Evolutionary conservation across 2,888 invertebrate species (phyloP), one percentile per base, ranked within the genome.

Genomic region (Hanleya hanleyi): DNA sequence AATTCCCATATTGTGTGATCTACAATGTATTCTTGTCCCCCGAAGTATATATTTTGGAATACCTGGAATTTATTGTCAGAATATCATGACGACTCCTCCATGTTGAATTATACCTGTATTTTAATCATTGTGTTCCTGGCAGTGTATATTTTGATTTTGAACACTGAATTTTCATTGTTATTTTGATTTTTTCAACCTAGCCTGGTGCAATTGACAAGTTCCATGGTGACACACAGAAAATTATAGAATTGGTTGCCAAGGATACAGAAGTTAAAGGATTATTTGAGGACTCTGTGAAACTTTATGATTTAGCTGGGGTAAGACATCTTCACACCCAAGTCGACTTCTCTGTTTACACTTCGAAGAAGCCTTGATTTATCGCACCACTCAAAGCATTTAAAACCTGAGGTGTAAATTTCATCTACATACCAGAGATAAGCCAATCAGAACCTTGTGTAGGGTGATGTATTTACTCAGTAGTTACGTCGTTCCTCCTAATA

Each of bases 291-390:
- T 96, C 97, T 6, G 95, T 98, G 57, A 94, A 94, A 72, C 93
- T 98, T 87, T 98, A 96, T 88, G 97, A 98, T 91, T 93, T 98
- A 73, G 96, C 96, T 78, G 94, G 94, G 87, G 95, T 95, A 91
- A 67, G 72, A 62, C 50, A 18, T 70, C 50, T 1, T n/a, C n/a
- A 41, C 12, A 41, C n/a, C n/a, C n/a, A n/a, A n/a, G n/a, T n/a
- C n/a, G n/a, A n/a, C n/a, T n/a, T n/a, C n/a, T n/a, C n/a, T n/a
- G n/a, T n/a, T n/a, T n/a, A n/a, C n/a, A n/a, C n/a, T n/a, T n/a
- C n/a, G n/a, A n/a, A n/a, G n/a, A n/a, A n/a, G n/a, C n/a, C n/a
- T n/a, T n/a, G n/a, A n/a, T n/a, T n/a, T n/a, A n/a, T n/a, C n/a
- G n/a, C n/a, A n/a, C n/a, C n/a, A n/a, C n/a, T n/a, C n/a, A n/a